Base-by-base conservation (phyloP, 2,797 vertebrate species). In the Semotilus atromaculatus region DNA sequence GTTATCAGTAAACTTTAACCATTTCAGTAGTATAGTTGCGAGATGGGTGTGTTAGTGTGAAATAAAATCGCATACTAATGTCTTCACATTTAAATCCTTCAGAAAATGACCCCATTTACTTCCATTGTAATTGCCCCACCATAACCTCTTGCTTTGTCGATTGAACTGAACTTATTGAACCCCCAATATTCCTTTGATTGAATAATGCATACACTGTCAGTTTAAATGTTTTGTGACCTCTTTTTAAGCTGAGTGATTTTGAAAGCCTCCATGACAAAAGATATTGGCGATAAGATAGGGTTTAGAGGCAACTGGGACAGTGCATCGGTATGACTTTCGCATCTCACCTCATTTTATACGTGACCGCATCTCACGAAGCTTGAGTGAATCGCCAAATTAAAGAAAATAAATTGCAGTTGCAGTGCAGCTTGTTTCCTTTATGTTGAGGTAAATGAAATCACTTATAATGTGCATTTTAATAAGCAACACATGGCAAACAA, bases 231-330 rank as follows among this genome's bases (percentile, higher is more conserved):
- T 26, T 8, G 31, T 86, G 77, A 75, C 82, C 78, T 74, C 26
- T 53, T 80, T 80, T 74, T 55, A 16, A 58, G 77, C 48, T 67
- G 58, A 62, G 71, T 73, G 26, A 80, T 81, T 80, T 40, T 80
- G 67, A 83, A 78, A 82, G 34, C 77, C 70, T 78, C 13, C 34
- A 60, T 68, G 26, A 58, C 34, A 38, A 16, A 55, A 83, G 85
- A 86, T 53, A 73, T 79, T 74, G 81, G 19, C 19, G 75, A 79
- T 82, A 78, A 64, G 78, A 78, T 36, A 74, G 51, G 16, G 23
- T 36, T 73, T 72, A 66, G 76, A 80, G 70, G 66, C 58, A 85
- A 70, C 78, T 85, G 58, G 76, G 72, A 83, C 81, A 85, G 67
- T 73, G 43, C 40, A 71, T 29, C 72, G 19, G 19, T 83, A n/a